A percentile compares a stretch with the other conserved stretches of the same genome.
Conservation (phyloP, 1,140 invertebrate species). For the Geopemphigus sp. region DNA sequence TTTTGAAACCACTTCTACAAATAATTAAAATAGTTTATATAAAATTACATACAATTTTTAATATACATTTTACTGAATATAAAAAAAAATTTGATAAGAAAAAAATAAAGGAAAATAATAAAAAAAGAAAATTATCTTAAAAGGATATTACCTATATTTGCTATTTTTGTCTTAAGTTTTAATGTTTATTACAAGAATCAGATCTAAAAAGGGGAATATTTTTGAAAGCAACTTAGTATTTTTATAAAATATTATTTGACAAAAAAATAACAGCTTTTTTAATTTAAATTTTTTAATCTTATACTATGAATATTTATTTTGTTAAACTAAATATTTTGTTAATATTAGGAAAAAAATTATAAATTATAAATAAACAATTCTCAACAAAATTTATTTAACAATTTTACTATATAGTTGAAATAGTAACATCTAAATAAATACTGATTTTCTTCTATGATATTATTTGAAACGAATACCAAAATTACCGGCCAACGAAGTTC, state of each 20-base stretch:
- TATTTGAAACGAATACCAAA: conserved; percentile 49
- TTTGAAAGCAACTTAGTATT: background rate
- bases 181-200: too few relatives aligned
- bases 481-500: conserved; percentile 82
- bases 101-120: background rate
- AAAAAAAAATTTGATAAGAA: too few relatives aligned
- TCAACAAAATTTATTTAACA: background rate
- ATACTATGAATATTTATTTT: too few relatives aligned
- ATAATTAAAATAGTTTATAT: background rate
- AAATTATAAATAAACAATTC: background rate
- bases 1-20: conserved; percentile 74
- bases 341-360: too few relatives aligned
- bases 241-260: background rate
- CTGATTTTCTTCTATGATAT: conserved; percentile 8
- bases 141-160: background rate
- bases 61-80: too few relatives aligned
- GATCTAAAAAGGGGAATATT: too few relatives aligned
- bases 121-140: background rate
- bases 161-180: too few relatives aligned
- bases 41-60: background rate
- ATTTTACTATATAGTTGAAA: background rate
- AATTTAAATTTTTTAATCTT: too few relatives aligned
- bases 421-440: background rate
- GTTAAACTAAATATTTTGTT: too few relatives aligned
- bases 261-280: background rate